These are phyloP conservation scores for Dromococcyx pavoninus DNA, from an alignment of 2,797 vertebrate species.

Conservation along the genomic window DNA sequence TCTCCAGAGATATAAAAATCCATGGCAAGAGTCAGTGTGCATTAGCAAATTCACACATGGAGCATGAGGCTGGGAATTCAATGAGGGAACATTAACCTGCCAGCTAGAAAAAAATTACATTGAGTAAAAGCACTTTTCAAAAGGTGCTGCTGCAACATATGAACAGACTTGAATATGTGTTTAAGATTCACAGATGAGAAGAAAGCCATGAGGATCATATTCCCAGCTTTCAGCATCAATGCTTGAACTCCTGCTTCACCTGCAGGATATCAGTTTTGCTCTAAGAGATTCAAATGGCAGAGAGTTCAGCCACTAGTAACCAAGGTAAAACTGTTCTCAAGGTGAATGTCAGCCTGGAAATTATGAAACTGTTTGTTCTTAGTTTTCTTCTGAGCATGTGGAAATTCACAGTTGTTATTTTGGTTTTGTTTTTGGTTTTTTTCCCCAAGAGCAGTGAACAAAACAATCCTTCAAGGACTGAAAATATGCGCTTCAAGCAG, in stretches of 20 bases:
- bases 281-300: background rate
- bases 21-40: background rate
- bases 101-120: background rate
- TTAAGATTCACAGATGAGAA: background rate
- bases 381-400: background rate
- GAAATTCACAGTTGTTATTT: background rate
- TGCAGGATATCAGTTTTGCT: rapidly evolving
- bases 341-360: background rate
- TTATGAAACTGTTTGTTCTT: background rate
- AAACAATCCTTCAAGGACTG: background rate
- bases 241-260: background rate
- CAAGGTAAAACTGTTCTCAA: background rate
- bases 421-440: rapidly evolving
- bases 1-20: background rate
- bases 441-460: background rate
- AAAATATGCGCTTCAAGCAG: background rate
- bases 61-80: background rate
- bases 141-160: background rate
- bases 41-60: conserved; percentile 40
- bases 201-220: background rate
- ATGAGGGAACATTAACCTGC: background rate
- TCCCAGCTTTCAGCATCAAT: background rate
- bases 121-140: background rate
- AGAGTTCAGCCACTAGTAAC: background rate
- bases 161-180: background rate